Percentiles rank a stretch among this genome's conserved stretches.
Conservation (phyloP, 92 coral and sea anemone genomes). For the Montipora capitata region DNA sequence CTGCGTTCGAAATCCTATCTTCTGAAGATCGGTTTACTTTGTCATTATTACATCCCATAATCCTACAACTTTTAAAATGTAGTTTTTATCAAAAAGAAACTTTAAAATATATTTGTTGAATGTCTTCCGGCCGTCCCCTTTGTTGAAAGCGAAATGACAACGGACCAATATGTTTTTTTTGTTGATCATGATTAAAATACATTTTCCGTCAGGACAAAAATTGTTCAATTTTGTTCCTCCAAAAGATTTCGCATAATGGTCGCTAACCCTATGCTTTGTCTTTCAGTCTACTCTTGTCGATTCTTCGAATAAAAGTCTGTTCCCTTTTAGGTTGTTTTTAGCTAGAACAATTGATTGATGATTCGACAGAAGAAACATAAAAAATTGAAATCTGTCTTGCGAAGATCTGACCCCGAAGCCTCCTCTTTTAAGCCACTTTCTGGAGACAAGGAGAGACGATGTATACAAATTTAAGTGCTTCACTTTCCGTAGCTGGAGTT, state of each 20-base stretch:
- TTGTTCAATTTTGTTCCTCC: slow-evolving; percentile 12
- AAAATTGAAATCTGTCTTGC: neutral
- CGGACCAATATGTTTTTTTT: neutral
- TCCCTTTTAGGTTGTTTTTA: neutral
- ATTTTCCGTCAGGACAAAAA: neutral
- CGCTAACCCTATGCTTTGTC: neutral
- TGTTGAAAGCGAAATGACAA: neutral
- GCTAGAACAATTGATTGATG: neutral
- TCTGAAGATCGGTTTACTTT: too few species aligned
- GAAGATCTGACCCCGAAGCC: neutral
- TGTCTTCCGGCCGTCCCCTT: neutral
- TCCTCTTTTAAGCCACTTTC: neutral
- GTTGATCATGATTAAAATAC: too few species aligned
- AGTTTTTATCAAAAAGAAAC: too few species aligned
- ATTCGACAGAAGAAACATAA: neutral
- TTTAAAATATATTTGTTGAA: neutral
- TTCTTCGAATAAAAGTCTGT: neutral
- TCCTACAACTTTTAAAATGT: neutral
- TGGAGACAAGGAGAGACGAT: too few species aligned
- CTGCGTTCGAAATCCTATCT: too few species aligned
- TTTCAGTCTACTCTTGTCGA: too few species aligned
- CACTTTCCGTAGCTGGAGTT: too few species aligned
- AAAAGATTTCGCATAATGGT: neutral
- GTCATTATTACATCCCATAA: too few species aligned
- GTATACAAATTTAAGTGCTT: too few species aligned